phyloP scores from a whole-genome alignment of 1,140 invertebrate species.

The Proctacanthus coquilletti region DNA sequence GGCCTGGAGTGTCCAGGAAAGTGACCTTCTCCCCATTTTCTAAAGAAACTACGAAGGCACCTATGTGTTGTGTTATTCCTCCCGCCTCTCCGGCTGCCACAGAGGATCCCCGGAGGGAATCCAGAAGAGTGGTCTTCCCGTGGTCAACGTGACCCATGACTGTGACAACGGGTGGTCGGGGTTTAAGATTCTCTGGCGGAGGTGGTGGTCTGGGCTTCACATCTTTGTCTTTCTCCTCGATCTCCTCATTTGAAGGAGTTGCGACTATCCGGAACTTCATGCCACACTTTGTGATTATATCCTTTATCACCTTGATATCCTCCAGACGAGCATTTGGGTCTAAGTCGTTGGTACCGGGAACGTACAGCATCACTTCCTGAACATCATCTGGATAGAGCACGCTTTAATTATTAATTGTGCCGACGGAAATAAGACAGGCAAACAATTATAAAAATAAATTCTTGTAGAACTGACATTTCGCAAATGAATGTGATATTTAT shows the following conservation, averaged over 20 bases:
- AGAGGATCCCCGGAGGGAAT: constrained; percentile 69
- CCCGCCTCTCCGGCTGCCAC: constrained; percentile 90
- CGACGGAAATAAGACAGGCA: too few relatives aligned
- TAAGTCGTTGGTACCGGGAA: constrained; percentile 38
- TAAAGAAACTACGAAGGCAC: constrained; percentile 78
- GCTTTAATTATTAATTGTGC: too few relatives aligned
- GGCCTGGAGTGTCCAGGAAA: constrained; percentile 98
- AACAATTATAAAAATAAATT: too few relatives aligned
- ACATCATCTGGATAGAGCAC: constrained; percentile 54
- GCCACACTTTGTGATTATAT: constrained; percentile 49
- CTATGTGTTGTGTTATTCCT: constrained; percentile 99
- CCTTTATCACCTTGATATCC: constrained; percentile 40
- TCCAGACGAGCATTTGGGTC: constrained; percentile 31
- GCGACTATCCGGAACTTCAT: constrained; percentile 37
- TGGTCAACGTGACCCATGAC: constrained; percentile 99
- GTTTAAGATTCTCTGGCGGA: constrained; percentile 40
- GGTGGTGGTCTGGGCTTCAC: constrained; percentile 43
- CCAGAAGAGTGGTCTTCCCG: constrained; percentile 95
- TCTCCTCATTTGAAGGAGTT: constrained; percentile 27
- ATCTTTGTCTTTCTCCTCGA: constrained; percentile 32
- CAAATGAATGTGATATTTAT: too few relatives aligned
- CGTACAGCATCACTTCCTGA: constrained; percentile 48
- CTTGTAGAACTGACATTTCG: too few relatives aligned
- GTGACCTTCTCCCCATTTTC: constrained; percentile 64
- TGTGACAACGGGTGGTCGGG: constrained; percentile 79